Conservation (phyloP, 1,140 invertebrate species). For the Yoshiicerus persimilis region DNA sequence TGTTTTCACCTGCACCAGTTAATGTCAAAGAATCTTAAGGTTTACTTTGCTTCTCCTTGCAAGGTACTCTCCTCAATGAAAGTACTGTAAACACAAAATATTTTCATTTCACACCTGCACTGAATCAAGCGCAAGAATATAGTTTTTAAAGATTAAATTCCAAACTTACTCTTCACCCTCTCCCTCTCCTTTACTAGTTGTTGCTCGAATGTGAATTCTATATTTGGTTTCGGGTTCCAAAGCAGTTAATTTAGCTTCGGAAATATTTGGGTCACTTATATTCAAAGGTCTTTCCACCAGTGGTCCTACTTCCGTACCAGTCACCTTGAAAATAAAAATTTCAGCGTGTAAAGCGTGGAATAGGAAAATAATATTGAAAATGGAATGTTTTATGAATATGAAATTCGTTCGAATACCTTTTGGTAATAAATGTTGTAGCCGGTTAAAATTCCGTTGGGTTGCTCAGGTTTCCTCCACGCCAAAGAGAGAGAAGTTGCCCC, state of each 20-base stretch:
- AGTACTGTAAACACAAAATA: slow-evolving; percentile 58
- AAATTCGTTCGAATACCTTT: slow-evolving; percentile 63
- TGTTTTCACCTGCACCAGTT: no score
- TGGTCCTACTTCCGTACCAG: slow-evolving; percentile 59
- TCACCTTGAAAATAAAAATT: slow-evolving; percentile 47
- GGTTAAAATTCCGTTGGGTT: slow-evolving; percentile 88
- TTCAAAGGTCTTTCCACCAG: slow-evolving; percentile 71
- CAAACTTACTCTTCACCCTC: slow-evolving; percentile 65
- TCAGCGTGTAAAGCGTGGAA: neutral
- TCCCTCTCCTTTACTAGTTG: slow-evolving; percentile 81
- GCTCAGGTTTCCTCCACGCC: slow-evolving; percentile 87
- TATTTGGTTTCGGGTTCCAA: slow-evolving; percentile 85
- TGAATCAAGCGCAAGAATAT: neutral
- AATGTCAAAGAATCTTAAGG: no score
- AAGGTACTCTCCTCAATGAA: slow-evolving; percentile 79
- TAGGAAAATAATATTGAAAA: neutral
- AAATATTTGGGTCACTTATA: slow-evolving; percentile 72
- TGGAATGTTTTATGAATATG: no score
- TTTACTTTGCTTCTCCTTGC: slow-evolving; percentile 54
- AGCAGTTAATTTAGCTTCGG: slow-evolving; percentile 80
- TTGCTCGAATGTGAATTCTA: slow-evolving; percentile 78
- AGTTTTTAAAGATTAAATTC: neutral
- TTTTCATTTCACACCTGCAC: neutral
- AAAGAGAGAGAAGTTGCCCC: slow-evolving; percentile 85
- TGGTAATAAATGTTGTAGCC: slow-evolving; percentile 92